phyloP scores from a whole-genome alignment of 2,113 vertebrate species.

The Calonectris borealis region DNA sequence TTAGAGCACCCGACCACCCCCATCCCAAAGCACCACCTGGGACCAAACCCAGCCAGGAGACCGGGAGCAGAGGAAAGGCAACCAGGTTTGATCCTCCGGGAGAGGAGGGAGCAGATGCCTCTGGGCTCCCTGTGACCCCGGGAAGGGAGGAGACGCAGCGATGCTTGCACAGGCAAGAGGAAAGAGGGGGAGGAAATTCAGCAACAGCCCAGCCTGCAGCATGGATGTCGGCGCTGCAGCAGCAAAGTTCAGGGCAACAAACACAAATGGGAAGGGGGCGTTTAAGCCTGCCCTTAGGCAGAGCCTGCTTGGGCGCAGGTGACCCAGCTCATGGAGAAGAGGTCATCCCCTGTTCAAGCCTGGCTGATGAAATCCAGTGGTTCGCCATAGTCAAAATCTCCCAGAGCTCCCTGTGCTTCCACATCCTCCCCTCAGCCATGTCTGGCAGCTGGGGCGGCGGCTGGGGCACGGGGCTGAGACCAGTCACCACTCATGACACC shows the following conservation, averaged over 20 bases:
- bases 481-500: too few relatives aligned
- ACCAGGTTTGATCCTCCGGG: too few relatives aligned
- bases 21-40: background rate
- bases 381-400: background rate
- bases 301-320: background rate
- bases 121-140: background rate
- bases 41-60: background rate
- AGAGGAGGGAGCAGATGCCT: background rate
- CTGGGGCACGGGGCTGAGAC: too few relatives aligned
- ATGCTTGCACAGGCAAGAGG: background rate
- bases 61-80: background rate
- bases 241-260: background rate
- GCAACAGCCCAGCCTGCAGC: background rate
- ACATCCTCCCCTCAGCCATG: too few relatives aligned
- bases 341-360: background rate
- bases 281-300: background rate
- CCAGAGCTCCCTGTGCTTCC: rapidly evolving
- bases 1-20: too few relatives aligned
- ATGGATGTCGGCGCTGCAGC: rapidly evolving
- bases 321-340: background rate
- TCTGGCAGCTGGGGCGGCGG: too few relatives aligned
- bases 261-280: background rate
- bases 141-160: background rate
- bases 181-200: background rate
- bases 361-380: too few relatives aligned